Base-by-base conservation (phyloP, 2,113 vertebrate genomes). In the Zeus faber region DNA sequence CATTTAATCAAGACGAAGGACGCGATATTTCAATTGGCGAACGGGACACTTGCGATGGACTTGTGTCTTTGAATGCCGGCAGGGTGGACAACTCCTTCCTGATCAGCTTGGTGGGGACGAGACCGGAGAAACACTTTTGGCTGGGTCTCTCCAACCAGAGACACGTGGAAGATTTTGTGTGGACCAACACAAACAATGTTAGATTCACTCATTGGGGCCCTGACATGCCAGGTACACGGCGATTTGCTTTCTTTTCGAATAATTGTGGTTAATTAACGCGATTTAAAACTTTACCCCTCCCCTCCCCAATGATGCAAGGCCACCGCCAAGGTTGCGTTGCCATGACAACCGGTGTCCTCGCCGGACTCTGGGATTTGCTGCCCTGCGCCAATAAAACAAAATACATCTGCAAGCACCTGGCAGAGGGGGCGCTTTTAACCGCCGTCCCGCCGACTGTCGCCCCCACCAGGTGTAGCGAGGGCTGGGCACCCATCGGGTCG, bases 61-160 rank as follows among this genome's bases (percentile, higher is more conserved):
- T 13, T 21, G 3, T 14, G 2, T 24, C 1, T 55, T 16, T 52
- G 1, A 37, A 5, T 31, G 20, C 29, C 57, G 66, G 13, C 67
- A 98, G 96, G 59, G 92, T 93, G 45, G 94, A 98, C 48, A 96
- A 98, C 85, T 92, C 95, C 2, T 98, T 93, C 77, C 85, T 98
- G 24, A 91, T 94, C 65, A 98, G 94, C 74, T 62, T 96, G 50
- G 74, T 95, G 73, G 96, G 95, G 14, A 33, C 91, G 47, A 91
- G 89, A 67, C 77, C 91, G 62, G 96, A 97, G 78, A 92, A 72
- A 45, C 78, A 93, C 65, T 97, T 97, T 62, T 98, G 96, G 96
- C 90, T 90, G 8, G 96, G 96, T 2, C 89, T 98, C 61, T 94
- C 95, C 3, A 93, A 96, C 63, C 40, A 76, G 45, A 86, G 83